Evolutionary conservation across 2,113 vertebrate species (phyloP), one percentile per base, ranked within the genome.

Genomic region (Ciconia stormi): DNA sequence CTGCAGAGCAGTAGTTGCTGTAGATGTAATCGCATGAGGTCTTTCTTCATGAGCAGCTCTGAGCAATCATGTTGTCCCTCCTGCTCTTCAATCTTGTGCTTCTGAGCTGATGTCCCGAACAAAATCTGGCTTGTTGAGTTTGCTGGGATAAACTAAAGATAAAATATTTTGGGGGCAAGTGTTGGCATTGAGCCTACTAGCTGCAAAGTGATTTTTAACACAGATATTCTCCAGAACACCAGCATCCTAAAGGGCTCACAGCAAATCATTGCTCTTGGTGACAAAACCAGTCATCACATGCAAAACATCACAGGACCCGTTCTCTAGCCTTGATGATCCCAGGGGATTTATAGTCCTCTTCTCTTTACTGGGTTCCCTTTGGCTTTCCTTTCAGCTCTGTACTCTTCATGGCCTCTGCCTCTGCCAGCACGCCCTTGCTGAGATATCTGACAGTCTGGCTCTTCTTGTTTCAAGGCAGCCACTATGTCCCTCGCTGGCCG

Each of bases 401-500:
- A 7, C 10, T 36, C 72, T 70, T 58, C 30, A 16, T 0, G 1
- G 21, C 32, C 14, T 81, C 42, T 36, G 26, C 20, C 36, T 77
- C 27, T 55, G 18, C 49, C 47, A 55, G 8, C 42, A 46, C 0
- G 0, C 11, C 5, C 44, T 70, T 46, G n/a, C 32, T 27, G 34
- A 22, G 27, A 69, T 14, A 17, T 62, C 19, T 23, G 19, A 32
- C 13, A 61, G 7, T 1, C 19, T 30, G 11, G 3, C 18, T 72
- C 10, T 49, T 73, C 34, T 34, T 4, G 3, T 70, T 69, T 38
- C 0, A 2, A 76, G 46, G 30, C 12, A 65, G 26, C 13, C 34
- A 18, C 30, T 29, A 3, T 2, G 10, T 59, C 76, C 27, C 25
- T 86, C 1, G 0, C 82, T 63, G 69, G 29, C 29, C 7, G 1